These are phyloP conservation scores for Capitella teleta DNA, from an alignment of 1,140 invertebrate genomes.

Conservation along the genomic window DNA sequence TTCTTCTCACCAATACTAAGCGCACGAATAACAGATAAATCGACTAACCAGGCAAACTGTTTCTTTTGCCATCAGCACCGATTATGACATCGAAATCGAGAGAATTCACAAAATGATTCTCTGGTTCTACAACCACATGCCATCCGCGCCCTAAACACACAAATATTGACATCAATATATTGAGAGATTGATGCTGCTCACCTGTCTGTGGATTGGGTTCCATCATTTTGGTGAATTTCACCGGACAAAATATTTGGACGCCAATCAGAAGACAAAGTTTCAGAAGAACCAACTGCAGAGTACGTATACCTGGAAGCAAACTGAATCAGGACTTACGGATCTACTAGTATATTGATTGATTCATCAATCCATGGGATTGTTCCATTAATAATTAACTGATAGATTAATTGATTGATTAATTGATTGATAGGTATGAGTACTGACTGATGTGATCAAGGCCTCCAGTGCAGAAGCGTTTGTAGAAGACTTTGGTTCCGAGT, in stretches of 20 bases:
- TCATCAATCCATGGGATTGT: no score
- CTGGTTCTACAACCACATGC: conserved; percentile 66
- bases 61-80: conserved; percentile 92
- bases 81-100: conserved; percentile 95
- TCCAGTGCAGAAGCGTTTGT: conserved; percentile 97
- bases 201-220: conserved; percentile 49
- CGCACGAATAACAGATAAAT: no score
- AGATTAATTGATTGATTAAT: no score
- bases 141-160: conserved; percentile 82
- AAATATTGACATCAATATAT: no score
- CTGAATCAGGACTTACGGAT: no score
- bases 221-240: conserved; percentile 73
- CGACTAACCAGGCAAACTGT: conserved; percentile 74
- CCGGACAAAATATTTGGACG: conserved; percentile 81
- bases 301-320: no score
- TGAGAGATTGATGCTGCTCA: no score
- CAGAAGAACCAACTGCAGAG: conserved; percentile 86
- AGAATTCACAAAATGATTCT: conserved; percentile 77
- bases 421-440: no score
- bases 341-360: no score
- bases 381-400: no score
- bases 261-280: conserved; percentile 91
- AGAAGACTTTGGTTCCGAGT: conserved; percentile 96
- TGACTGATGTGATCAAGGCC: conserved; percentile 98
- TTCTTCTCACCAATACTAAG: no score